These are phyloP conservation scores for Brachyptera putata DNA, from an alignment of 2,888 invertebrate genomes.

Conservation along the genomic window DNA sequence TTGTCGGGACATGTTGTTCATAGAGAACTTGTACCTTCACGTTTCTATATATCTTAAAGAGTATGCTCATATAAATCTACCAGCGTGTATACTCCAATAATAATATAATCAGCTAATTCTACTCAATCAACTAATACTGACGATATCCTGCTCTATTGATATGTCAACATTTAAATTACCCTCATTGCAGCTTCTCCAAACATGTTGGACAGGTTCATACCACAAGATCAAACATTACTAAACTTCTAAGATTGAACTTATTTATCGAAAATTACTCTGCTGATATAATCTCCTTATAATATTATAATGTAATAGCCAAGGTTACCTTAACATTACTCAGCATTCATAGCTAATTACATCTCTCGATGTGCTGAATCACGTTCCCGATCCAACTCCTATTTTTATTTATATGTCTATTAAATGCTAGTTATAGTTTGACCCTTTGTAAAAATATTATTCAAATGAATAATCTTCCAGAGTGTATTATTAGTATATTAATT, in stretches of 20 bases:
- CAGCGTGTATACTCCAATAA: too few relatives aligned
- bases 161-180: too few relatives aligned
- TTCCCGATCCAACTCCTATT: neutral
- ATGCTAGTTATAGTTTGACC: slow-evolving; percentile 21
- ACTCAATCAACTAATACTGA: neutral
- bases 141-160: slow-evolving; percentile 2
- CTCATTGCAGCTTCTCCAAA: too few relatives aligned
- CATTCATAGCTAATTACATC: slow-evolving; percentile 11
- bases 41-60: too few relatives aligned
- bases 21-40: too few relatives aligned
- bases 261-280: slow-evolving; percentile 14
- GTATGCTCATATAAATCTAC: too few relatives aligned
- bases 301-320: slow-evolving; percentile 2
- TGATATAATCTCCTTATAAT: slow-evolving; percentile 6
- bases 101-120: too few relatives aligned
- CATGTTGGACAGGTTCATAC: slow-evolving; percentile 11
- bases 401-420: slow-evolving; percentile 14
- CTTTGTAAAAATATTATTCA: slow-evolving; percentile 21
- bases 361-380: slow-evolving; percentile 5
- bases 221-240: neutral
- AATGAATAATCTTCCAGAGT: slow-evolving; percentile 8
- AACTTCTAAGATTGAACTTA: slow-evolving; percentile 13
- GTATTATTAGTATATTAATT: slow-evolving; percentile 22
- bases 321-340: slow-evolving; percentile 8
- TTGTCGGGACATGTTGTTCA: too few relatives aligned